Base-by-base conservation (phyloP, 2,113 vertebrate species). In the Pollimyrus isidori region DNA sequence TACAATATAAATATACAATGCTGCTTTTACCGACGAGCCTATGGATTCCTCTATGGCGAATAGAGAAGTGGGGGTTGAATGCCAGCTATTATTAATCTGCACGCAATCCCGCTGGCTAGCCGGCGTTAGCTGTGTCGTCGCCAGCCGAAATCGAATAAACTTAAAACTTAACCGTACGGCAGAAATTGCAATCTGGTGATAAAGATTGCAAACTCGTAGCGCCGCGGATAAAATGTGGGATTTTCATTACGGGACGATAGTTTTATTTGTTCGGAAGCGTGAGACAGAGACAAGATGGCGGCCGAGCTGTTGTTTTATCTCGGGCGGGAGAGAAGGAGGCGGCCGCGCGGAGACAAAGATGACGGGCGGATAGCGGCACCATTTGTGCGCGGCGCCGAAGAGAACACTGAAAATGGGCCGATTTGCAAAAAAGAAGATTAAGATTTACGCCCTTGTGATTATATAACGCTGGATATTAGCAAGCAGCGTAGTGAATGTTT, bases 101-200 rank as follows among this genome's bases (percentile, higher is more conserved):
- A 53, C 49, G 30, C 45, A 48, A 73, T 35, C 49, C 50, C 73
- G 88, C 73, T 56, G 49, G 88, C 69, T 82, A 53, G 49, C 46
- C 39, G 42, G 50, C 73, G 46, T 48, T 83, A 89, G 69, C 69
- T 26, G 17, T 23, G 49, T 87, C 49, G 49, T 35, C 35, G 69
- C 88, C 50, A 42, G 49, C 26, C 48, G 73, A 52, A 56, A 56
- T 26, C 88, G 69, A 76, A 42, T 89, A 87, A 53, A 53, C 52
- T 56, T 85, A 46, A 90, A 91, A 90, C 65, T 17, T 73, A 39
- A 1, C 30, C 35, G 69, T 19, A 7, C 15, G 35, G 30, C 35
- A 42, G 30, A 7, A 53, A 91, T 91, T 92, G 93, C 95, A 95
- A 94, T 95, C 95, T 96, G 92, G 87, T 91, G 93, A 96, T 96